Evolutionary conservation across 2,888 invertebrate genomes (phyloP).

Genomic region (Macaria liturata): DNA sequence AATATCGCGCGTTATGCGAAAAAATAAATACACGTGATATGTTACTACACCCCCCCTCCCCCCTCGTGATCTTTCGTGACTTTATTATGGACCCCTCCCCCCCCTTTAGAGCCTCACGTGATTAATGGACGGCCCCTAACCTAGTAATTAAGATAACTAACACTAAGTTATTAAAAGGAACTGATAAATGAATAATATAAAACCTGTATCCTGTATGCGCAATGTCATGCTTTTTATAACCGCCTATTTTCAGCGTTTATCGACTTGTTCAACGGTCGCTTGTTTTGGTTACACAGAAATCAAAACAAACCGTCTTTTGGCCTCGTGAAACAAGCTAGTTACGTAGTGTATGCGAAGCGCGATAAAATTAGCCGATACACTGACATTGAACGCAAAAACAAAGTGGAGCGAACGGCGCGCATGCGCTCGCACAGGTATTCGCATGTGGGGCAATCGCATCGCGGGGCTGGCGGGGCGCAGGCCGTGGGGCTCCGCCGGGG

Average conservation of each 20-base stretch:
- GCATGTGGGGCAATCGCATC: constrained; percentile 55
- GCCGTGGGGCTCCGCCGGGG: constrained; percentile 57
- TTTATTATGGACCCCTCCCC: too few relatives aligned
- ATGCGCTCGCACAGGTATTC: constrained; percentile 57
- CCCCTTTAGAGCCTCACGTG: too few relatives aligned
- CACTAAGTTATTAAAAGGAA: too few relatives aligned
- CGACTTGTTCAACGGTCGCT: constrained; percentile 43
- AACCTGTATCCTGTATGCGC: constrained; percentile 8
- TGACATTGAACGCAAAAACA: constrained; percentile 83
- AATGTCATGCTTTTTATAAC: constrained; percentile 19
- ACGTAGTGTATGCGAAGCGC: constrained; percentile 69
- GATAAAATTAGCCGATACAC: constrained; percentile 82
- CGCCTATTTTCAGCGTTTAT: constrained; percentile 33
- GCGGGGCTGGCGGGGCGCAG: constrained; percentile 50
- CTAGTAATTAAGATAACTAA: too few relatives aligned
- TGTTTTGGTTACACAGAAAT: constrained; percentile 63
- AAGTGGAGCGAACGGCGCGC: constrained; percentile 73
- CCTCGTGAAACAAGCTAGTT: constrained; percentile 73
- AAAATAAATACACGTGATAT: too few relatives aligned
- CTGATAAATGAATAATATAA: constrained; percentile 16
- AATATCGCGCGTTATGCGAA: too few relatives aligned
- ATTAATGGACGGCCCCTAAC: too few relatives aligned
- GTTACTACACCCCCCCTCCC: too few relatives aligned
- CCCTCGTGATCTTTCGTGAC: too few relatives aligned
- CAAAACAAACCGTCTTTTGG: constrained; percentile 77